phyloP scores from a whole-genome alignment of 2,888 invertebrate genomes.

The Cataglyphis cursor region DNA sequence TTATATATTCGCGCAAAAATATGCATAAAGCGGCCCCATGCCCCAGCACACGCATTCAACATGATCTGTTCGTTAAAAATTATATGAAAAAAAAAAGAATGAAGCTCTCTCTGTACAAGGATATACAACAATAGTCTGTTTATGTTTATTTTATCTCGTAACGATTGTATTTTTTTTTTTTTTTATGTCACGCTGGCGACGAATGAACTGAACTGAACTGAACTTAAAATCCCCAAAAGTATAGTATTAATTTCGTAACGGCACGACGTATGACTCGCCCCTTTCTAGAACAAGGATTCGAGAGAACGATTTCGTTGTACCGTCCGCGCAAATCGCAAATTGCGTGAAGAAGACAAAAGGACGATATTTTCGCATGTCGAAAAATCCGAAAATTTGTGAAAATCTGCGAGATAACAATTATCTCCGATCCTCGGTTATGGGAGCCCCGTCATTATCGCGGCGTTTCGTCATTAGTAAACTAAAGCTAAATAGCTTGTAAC shows the following conservation, averaged over 20 bases:
- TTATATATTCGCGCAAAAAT: conserved; percentile 50
- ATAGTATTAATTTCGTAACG: conserved; percentile 55
- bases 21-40: conserved; percentile 79
- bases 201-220: conserved; percentile 78
- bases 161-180: conserved; percentile 2
- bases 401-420: not conserved
- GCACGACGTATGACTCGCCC: conserved; percentile 49
- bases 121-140: conserved; percentile 74
- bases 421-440: conserved; percentile 10
- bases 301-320: not conserved
- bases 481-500: conserved; percentile 66
- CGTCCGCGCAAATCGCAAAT: not conserved
- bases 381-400: not conserved
- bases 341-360: not conserved
- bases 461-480: conserved; percentile 68
- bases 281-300: not conserved
- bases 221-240: conserved; percentile 31
- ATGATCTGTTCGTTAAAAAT: conserved; percentile 71
- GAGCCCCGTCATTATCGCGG: conserved; percentile 36
- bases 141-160: conserved; percentile 48
- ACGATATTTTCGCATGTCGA: not conserved
- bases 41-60: conserved; percentile 70
- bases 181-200: conserved; percentile 75
- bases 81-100: conserved; percentile 37
- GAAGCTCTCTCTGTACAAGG: conserved; percentile 77